Base-by-base conservation (phyloP, 2,888 invertebrate species). In the Hydrotaea cyrtoneurina region DNA sequence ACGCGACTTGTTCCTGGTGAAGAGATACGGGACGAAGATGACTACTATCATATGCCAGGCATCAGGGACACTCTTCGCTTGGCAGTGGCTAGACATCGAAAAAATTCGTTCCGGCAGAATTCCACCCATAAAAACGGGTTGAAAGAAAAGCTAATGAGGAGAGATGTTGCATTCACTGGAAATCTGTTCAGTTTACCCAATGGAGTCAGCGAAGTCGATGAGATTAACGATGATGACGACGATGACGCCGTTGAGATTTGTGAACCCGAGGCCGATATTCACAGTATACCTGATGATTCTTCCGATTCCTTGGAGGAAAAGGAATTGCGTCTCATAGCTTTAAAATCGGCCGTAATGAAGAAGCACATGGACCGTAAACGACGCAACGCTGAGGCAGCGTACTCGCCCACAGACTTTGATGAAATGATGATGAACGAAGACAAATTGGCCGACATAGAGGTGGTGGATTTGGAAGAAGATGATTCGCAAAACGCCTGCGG, bases 331-430 rank as follows among this genome's bases (percentile, higher is more conserved):
- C 87, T 92, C 0, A 91, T 92, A 73, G 92, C 92, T 0, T 86
- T 92, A 0, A 92, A 92, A 73, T 92, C 92, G 0, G 92, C 92
- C 0, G 88, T 92, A 5, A 78, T 92, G 2, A 91, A 90, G 64
- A 92, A 92, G 71, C 91, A 91, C 82, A 86, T 89, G 80, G 90
- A 89, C 0, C 89, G 92, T 2, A 91, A 92, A 79, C 91, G 90
- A 81, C 90, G 92, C 0, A 90, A 90, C 73, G 91, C 91, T 0
- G 91, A 90, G 50, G 88, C 90, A 2, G 92, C 92, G 0, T 92
- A 92, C 81, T 93, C 92, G 0, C 92, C 92, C 10, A 92, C 92
- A 2, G 92, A 92, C 85, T 92, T 92, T 86, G 90, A 91, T 23
- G 89, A 90, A 59, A 87, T 90, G 13, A 86, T 90, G 19, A 57